These are phyloP conservation scores for Amazona vittata DNA, from an alignment of 2,113 vertebrate genomes.

Conservation along the genomic window DNA sequence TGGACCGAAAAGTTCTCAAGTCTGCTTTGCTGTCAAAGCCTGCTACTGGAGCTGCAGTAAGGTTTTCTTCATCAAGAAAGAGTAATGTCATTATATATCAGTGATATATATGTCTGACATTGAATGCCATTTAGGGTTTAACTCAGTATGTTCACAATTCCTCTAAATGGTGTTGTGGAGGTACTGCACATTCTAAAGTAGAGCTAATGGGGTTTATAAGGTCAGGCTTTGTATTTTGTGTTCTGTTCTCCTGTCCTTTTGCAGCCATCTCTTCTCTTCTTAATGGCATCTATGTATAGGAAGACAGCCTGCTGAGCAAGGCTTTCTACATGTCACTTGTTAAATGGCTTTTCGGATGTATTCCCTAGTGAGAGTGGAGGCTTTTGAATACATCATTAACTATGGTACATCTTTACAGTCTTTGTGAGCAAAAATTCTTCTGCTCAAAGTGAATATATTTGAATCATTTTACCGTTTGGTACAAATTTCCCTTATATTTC, in stretches of 20 bases:
- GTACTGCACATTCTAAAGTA: not conserved
- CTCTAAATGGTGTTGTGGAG: not conserved
- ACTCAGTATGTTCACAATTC: not conserved
- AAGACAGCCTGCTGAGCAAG: not conserved
- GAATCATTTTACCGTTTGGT: not conserved
- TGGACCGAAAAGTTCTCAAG: fast-evolving
- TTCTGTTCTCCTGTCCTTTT: not conserved
- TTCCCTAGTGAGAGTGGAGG: not conserved
- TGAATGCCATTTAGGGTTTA: not conserved
- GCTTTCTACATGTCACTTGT: not conserved
- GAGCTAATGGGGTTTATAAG: not conserved
- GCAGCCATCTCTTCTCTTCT: not conserved
- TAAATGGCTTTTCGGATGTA: not conserved
- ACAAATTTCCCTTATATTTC: not conserved
- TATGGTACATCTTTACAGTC: not conserved
- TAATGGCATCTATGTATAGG: not conserved
- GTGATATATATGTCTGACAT: not conserved
- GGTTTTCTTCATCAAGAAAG: not conserved
- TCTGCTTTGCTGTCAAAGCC: not conserved
- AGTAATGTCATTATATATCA: not conserved
- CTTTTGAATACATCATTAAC: not conserved
- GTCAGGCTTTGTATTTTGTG: not conserved
- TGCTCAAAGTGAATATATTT: not conserved
- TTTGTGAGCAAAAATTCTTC: not conserved
- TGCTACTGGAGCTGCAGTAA: not conserved